Conservation (phyloP, 2,113 vertebrate species). For the Oncorhynchus kisutch region DNA sequence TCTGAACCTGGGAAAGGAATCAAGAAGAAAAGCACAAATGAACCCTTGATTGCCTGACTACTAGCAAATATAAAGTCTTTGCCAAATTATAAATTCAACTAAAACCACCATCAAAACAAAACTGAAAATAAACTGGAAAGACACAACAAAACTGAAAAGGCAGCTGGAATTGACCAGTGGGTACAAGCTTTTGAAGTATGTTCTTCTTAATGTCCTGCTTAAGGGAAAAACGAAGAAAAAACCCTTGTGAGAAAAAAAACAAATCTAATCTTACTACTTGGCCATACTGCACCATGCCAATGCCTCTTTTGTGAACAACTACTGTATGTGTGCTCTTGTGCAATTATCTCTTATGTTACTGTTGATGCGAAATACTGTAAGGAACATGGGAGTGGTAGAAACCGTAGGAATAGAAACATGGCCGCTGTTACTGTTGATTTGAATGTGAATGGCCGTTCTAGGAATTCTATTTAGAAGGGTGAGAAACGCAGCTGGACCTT, state of each 20-base stretch:
- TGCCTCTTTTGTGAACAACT: slow-evolving; percentile 21
- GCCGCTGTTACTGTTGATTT: too few species aligned
- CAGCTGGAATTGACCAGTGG: neutral
- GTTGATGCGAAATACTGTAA: neutral
- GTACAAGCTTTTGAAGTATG: too few species aligned
- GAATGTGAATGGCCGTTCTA: too few species aligned
- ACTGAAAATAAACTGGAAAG: neutral
- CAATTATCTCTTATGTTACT: slow-evolving; percentile 2
- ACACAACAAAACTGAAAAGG: neutral
- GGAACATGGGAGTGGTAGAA: neutral
- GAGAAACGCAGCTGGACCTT: slow-evolving; percentile 19
- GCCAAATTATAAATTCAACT: neutral
- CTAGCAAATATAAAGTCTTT: neutral
- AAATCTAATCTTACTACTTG: neutral
- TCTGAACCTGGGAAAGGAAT: neutral
- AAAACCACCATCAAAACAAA: neutral
- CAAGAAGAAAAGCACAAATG: neutral
- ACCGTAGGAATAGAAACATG: too few species aligned
- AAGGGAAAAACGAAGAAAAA: too few species aligned
- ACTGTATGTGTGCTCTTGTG: neutral
- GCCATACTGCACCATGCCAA: neutral
- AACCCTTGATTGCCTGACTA: neutral
- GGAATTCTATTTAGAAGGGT: neutral
- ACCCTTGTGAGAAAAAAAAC: accelerated
- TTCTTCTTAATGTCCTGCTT: slow-evolving; percentile 2